Percentiles rank a stretch among this genome's conserved stretches.
phyloP scores from a whole-genome alignment of 2,113 vertebrate species.

The Mesoclemmys tuberculata region DNA sequence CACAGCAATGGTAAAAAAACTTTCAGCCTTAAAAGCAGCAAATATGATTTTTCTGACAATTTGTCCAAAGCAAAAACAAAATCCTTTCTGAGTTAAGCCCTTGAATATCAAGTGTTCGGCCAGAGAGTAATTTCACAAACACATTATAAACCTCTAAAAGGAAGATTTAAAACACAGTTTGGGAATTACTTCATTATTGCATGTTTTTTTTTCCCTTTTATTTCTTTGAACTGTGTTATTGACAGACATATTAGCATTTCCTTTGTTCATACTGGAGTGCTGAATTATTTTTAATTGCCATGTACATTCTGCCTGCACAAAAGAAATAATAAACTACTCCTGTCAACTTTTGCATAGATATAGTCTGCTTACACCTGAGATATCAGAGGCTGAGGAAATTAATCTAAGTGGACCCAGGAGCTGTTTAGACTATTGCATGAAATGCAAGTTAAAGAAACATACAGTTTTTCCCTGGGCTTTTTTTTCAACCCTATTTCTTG shows the following conservation, averaged over 20 bases:
- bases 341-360: constrained; percentile 43
- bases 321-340: constrained; percentile 57
- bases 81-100: neutral
- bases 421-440: constrained; percentile 6
- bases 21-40: neutral
- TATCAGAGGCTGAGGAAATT: constrained; percentile 34
- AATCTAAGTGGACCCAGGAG: constrained; percentile 34
- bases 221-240: constrained; percentile 43
- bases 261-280: constrained; percentile 63
- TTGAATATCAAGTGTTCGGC: neutral
- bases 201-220: constrained; percentile 8
- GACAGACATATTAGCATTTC: constrained; percentile 60
- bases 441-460: constrained; percentile 29
- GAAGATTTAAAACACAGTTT: neutral
- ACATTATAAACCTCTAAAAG: neutral
- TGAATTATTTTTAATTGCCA: constrained; percentile 67
- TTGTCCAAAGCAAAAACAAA: neutral
- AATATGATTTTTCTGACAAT: neutral
- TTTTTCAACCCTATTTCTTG: neutral
- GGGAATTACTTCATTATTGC: constrained; percentile 42
- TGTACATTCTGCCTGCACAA: constrained; percentile 39
- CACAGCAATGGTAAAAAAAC: neutral
- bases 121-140: constrained; percentile 25
- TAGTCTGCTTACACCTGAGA: constrained; percentile 26
- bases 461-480: neutral